These are phyloP conservation scores for Rhyzopertha dominica DNA, from an alignment of 1,140 invertebrate genomes.

Conservation along the genomic window DNA sequence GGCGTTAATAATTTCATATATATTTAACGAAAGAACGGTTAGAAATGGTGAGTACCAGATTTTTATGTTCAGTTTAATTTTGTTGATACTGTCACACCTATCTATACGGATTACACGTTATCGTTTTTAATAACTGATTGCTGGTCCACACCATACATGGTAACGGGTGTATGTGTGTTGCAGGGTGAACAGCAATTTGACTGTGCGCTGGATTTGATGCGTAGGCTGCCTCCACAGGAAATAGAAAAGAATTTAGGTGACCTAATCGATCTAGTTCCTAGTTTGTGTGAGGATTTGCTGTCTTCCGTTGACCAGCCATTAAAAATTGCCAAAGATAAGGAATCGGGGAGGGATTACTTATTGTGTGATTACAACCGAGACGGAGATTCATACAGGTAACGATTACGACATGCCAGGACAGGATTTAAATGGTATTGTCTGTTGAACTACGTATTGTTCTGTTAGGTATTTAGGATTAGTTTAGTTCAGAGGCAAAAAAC, in stretches of 20 bases:
- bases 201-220: constrained; percentile 97
- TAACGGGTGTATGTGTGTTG: no score
- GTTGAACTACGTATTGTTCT: constrained; percentile 1
- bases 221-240: constrained; percentile 96
- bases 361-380: constrained; percentile 99
- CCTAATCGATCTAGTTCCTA: constrained; percentile 93
- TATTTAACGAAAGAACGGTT: no score
- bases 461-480: no score
- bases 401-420: not conserved
- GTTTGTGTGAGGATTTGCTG: constrained; percentile 92
- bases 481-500: no score
- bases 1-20: no score
- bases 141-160: no score
- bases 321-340: constrained; percentile 94
- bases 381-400: constrained; percentile 96
- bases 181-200: constrained; percentile 97
- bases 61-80: no score
- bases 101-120: no score
- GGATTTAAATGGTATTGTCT: not conserved
- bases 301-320: constrained; percentile 98
- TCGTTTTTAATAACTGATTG: no score
- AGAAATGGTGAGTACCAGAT: no score
- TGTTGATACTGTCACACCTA: no score
- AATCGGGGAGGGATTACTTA: constrained; percentile 93
- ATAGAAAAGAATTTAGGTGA: constrained; percentile 98